Conservation (phyloP, 1,140 invertebrate species). For the Reticulitermes speratus region DNA sequence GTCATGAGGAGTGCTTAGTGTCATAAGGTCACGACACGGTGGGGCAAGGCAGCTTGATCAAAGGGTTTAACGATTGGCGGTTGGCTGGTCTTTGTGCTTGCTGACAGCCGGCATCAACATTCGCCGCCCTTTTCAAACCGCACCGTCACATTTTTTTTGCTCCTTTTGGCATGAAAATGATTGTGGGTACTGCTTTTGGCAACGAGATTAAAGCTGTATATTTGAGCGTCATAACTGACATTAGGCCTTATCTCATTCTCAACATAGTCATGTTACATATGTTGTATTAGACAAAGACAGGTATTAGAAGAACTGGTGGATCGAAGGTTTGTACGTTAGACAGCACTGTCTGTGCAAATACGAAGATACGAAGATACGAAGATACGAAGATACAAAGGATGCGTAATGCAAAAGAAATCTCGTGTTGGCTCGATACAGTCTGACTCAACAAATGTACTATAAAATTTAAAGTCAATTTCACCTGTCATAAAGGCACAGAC, state of each 20-base stretch:
- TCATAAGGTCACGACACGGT: too few species aligned
- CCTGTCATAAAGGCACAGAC: too few species aligned
- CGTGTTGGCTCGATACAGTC: too few species aligned
- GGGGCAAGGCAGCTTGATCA: too few species aligned
- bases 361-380: too few species aligned
- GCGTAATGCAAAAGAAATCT: too few species aligned
- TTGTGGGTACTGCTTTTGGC: neutral
- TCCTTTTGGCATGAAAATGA: neutral
- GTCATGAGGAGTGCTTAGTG: too few species aligned
- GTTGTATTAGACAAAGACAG: neutral
- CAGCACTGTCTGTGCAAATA: too few species aligned
- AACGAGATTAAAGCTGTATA: neutral
- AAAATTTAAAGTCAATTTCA: too few species aligned
- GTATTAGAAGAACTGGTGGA: neutral
- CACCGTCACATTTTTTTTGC: neutral
- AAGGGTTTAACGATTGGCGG: neutral
- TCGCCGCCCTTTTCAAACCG: neutral
- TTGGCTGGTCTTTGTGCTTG: neutral
- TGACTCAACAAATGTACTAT: too few species aligned
- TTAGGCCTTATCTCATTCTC: neutral
- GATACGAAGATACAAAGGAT: too few species aligned
- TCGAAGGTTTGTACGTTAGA: too few species aligned
- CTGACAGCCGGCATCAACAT: neutral
- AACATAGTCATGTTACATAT: neutral
- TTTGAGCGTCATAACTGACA: neutral